Evolutionary conservation across 2,797 vertebrate species (phyloP).

Genomic region (Lutjanus campechanus): DNA sequence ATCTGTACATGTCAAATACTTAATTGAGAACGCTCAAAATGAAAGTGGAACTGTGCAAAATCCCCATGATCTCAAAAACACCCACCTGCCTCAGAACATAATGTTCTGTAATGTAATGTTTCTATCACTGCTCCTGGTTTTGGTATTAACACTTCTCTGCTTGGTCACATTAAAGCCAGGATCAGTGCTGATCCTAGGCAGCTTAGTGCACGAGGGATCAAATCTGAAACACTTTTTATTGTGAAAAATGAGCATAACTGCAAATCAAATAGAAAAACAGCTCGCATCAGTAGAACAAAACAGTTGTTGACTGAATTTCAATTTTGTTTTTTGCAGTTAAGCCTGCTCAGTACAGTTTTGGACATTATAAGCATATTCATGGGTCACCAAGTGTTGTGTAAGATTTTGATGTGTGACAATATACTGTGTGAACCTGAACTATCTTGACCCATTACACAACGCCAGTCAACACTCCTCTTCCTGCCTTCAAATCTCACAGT

Average conservation of each 20-base stretch:
- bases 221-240: not conserved
- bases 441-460: too few relatives aligned
- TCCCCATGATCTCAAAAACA: not conserved
- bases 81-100: too few relatives aligned
- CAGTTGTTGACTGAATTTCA: too few relatives aligned
- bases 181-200: not conserved
- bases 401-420: too few relatives aligned
- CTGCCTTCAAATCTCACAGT: not conserved
- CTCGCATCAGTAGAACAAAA: not conserved
- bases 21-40: not conserved
- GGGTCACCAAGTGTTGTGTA: not conserved
- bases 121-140: not conserved
- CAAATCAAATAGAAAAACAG: not conserved
- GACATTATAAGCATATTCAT: not conserved
- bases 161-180: not conserved
- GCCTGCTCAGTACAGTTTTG: too few relatives aligned
- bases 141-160: not conserved
- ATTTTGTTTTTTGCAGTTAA: too few relatives aligned
- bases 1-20: not conserved
- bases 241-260: not conserved
- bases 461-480: not conserved
- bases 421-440: too few relatives aligned
- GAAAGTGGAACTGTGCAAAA: not conserved
- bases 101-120: not conserved
- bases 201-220: too few relatives aligned